Evolutionary conservation across 2,888 invertebrate species (phyloP).

Genomic region (Eupithecia insigniata): DNA sequence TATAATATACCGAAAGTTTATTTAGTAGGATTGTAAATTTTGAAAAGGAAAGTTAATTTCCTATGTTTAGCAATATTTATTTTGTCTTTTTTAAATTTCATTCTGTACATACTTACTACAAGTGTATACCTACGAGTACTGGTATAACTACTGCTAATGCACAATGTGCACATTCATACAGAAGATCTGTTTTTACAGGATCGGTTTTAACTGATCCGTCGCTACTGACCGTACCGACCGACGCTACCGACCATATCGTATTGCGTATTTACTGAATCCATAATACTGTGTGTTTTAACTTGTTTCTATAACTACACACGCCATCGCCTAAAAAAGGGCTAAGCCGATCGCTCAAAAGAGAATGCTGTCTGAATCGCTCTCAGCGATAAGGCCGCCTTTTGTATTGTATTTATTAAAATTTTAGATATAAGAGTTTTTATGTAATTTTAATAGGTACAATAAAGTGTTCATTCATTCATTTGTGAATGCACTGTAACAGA

Average conservation of each 20-base stretch:
- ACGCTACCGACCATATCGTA: not conserved
- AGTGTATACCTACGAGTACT: no score
- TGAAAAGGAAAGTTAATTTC: not conserved
- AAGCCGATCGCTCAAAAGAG: not conserved
- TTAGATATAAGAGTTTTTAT: no score
- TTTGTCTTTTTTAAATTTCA: no score
- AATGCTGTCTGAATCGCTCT: no score
- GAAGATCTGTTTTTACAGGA: not conserved
- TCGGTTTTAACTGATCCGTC: not conserved
- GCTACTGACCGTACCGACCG: no score
- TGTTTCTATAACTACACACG: not conserved
- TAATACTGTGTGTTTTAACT: not conserved
- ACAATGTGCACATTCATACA: not conserved
- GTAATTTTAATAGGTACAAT: no score
- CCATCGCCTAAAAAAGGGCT: not conserved
- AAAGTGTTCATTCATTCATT: no score
- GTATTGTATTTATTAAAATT: no score
- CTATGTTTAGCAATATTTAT: not conserved
- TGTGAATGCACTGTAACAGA: not conserved
- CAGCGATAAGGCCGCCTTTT: no score
- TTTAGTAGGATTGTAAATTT: not conserved
- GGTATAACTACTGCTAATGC: no score
- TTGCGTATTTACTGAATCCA: not conserved
- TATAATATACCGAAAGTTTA: no score
- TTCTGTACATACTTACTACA: not conserved